These are phyloP conservation scores for Dynastes hyllus DNA, from an alignment of 2,888 invertebrate genomes.

Conservation along the genomic window DNA sequence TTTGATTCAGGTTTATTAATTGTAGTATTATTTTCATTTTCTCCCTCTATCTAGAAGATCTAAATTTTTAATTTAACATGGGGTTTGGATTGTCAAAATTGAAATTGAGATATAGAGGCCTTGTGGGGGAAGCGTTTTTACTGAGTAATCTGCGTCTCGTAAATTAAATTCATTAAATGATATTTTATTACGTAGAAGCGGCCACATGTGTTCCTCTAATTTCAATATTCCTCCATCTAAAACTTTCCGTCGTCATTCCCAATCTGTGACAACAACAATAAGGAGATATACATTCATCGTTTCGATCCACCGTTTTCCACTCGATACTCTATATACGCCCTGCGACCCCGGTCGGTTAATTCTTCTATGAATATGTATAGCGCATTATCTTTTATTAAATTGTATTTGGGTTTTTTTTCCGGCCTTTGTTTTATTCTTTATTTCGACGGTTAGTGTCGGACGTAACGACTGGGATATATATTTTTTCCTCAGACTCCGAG, in stretches of 20 bases:
- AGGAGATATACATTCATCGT: slow-evolving; percentile 23
- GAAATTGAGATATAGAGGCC: too few species aligned
- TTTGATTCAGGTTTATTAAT: too few species aligned
- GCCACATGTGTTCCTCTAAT: slow-evolving; percentile 33
- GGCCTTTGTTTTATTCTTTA: slow-evolving; percentile 48
- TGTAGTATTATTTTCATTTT: too few species aligned
- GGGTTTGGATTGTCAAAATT: too few species aligned
- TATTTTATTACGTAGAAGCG: slow-evolving; percentile 17
- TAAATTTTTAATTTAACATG: too few species aligned
- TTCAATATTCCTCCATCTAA: slow-evolving; percentile 10
- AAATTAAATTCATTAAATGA: too few species aligned
- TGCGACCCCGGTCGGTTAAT: slow-evolving; percentile 59
- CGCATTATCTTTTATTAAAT: slow-evolving; percentile 68
- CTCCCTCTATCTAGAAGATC: too few species aligned
- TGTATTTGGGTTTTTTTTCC: slow-evolving; percentile 60
- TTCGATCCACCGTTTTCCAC: slow-evolving; percentile 33
- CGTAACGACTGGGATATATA: slow-evolving; percentile 29
- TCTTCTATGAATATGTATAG: slow-evolving; percentile 68
- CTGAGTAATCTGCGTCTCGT: too few species aligned
- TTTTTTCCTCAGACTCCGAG: slow-evolving; percentile 26
- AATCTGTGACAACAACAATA: slow-evolving; percentile 32
- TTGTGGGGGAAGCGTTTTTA: too few species aligned
- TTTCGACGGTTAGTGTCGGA: slow-evolving; percentile 28
- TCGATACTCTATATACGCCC: slow-evolving; percentile 21
- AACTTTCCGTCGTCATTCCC: slow-evolving; percentile 4